phyloP scores from a whole-genome alignment of 1,140 invertebrate genomes.

The Linepithema humile region DNA sequence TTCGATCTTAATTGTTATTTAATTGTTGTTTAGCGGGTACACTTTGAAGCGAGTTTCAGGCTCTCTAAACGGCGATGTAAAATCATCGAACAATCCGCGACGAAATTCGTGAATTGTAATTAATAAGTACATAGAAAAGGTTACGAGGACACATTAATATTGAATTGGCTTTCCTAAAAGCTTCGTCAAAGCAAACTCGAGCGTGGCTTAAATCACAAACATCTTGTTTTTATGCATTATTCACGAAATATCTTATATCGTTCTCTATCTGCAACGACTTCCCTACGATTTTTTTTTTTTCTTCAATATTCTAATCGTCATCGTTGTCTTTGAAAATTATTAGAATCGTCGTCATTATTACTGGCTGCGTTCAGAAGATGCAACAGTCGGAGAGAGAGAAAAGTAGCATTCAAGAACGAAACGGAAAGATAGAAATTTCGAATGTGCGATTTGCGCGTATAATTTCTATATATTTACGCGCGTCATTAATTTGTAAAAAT shows the following conservation, averaged over 20 bases:
- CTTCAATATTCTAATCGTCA: conserved; percentile 1
- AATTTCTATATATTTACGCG: too few species aligned
- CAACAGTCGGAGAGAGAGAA: neutral
- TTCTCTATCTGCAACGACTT: conserved; percentile 15
- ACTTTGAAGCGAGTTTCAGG: neutral
- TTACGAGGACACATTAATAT: conserved; percentile 68
- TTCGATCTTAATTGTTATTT: too few species aligned
- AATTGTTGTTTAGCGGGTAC: too few species aligned
- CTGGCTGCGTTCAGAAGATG: neutral
- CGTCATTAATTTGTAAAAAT: too few species aligned
- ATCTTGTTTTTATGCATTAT: conserved; percentile 54
- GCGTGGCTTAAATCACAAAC: conserved; percentile 74
- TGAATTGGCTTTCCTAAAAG: conserved; percentile 71
- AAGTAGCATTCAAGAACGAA: too few species aligned
- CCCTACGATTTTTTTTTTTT: too few species aligned
- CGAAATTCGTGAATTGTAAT: conserved; percentile 69
- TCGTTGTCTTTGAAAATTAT: neutral
- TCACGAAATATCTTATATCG: conserved; percentile 13
- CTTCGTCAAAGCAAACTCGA: conserved; percentile 75
- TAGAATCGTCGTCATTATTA: neutral
- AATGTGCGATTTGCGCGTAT: too few species aligned
- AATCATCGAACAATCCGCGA: conserved; percentile 66
- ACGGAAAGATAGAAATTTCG: too few species aligned
- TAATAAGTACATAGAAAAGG: conserved; percentile 70
- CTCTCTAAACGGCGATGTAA: conserved; percentile 25